Base-by-base conservation (phyloP, 2,797 vertebrate genomes). In the Oreonectes daqikongensis region DNA sequence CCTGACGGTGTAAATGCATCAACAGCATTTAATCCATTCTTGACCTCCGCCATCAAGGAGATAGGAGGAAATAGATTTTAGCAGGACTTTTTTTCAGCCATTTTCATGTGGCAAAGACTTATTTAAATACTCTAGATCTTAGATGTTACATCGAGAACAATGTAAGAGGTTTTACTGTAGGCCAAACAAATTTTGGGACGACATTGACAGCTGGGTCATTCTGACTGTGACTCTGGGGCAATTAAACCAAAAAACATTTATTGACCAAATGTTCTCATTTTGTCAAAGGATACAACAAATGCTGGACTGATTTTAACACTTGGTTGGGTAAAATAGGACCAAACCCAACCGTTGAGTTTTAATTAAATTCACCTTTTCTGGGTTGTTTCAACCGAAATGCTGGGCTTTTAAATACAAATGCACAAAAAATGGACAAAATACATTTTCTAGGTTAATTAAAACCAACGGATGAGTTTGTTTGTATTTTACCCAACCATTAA, bases 1-100 rank as follows among this genome's bases (percentile, higher is more conserved):
- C 5, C 74, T 91, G 91, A 90, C 88, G 87, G 87, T 38, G 48
- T 81, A 87, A 89, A 92, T 91, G 85, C 85, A 92, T 93, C 90
- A 90, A 59, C 71, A 30, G 81, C 83, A 83, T 89, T 90, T 91
- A 89, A 92, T 93, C 88, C 81, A 83, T 87, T 85, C 84, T 86
- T 90, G 90, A 92, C 91, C 90, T 90, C 87, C 85, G 53, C 82
- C 81, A 86, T 84, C 83, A 40, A 83, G 65, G 66, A 79, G 35
- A 69, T 38, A 52, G 65, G 76, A 48, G 26, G 17, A 44, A 48
- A 55, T 63, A 42, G 50, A 26, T 63, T 14, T 69, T 53, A 79
- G 72, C 52, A 44, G 72, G 73, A 84, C 57, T 68, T 69, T 35
- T 30, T 26, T 48, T 32, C 46, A 46, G 38, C 55, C 35, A 52